A percentile compares a stretch with the other conserved stretches of the same genome.
phyloP scores from a whole-genome alignment of 2,888 invertebrate species.

The Campaea margaritaria region DNA sequence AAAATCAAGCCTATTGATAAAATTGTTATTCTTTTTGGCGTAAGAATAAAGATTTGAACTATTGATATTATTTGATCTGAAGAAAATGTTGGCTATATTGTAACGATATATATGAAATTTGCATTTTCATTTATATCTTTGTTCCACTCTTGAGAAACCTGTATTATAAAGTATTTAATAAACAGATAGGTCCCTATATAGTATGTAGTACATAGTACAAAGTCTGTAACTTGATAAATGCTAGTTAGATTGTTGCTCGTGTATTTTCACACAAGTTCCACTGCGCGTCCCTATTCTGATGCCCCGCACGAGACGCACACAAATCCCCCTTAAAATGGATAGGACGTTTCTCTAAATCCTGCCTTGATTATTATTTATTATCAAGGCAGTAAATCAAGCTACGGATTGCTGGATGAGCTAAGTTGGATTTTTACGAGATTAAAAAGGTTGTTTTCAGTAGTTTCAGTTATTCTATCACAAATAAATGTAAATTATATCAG shows the following conservation, averaged over 20 bases:
- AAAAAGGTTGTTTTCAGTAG: slow-evolving; percentile 41
- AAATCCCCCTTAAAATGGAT: slow-evolving; percentile 81
- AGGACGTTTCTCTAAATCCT: slow-evolving; percentile 78
- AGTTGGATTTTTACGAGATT: slow-evolving; percentile 41
- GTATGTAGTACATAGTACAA: no score
- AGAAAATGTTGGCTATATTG: no score
- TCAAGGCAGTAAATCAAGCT: slow-evolving; percentile 72
- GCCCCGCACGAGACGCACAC: slow-evolving; percentile 67
- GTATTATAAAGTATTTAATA: no score
- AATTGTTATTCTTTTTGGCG: not conserved
- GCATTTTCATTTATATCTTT: no score
- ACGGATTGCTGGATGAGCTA: slow-evolving; percentile 28
- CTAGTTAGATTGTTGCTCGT: not conserved
- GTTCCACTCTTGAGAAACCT: no score
- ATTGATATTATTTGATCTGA: no score
- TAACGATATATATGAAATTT: no score
- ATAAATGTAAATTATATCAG: not conserved
- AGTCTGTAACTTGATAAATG: no score
- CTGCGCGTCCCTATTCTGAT: slow-evolving; percentile 65
- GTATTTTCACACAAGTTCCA: slow-evolving; percentile 48
- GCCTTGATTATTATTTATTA: slow-evolving; percentile 82
- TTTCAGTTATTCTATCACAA: slow-evolving; percentile 38
- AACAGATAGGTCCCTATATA: no score
- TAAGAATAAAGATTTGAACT: no score
- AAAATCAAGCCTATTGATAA: slow-evolving; percentile 10